Evolutionary conservation across 1,140 invertebrate species (phyloP), one percentile per base, ranked within the genome.

Genomic region (Neodiprion fabricii): DNA sequence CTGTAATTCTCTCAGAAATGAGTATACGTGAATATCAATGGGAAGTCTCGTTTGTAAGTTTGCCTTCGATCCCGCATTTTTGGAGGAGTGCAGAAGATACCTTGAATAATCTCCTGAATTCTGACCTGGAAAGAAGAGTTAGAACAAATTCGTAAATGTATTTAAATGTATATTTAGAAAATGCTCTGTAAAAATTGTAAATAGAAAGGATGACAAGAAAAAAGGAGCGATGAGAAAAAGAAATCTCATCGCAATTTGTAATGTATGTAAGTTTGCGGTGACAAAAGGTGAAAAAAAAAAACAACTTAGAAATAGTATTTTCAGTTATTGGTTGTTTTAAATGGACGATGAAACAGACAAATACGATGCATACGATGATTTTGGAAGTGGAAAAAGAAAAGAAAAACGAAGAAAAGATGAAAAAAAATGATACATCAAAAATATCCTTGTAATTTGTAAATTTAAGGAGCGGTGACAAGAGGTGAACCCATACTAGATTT

Each of bases 401-500:
- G 50, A 53, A 53, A 53, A 21, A 53, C n/a, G 50, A 53, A 53
- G 50, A 53, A 53, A 53, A 53, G 17, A 53, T 53, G 50, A 53
- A 53, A 1, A 11, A 53, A 53, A 53, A 53, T 21, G 17, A 21
- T 21, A 53, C 9, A 53, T 10, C 10, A 53, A 53, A 53, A 1
- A 10, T 53, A 53, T 53, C 50, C 50, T n/a, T 74, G 83, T 83
- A 81, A 85, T 77, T 84, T 85, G 79, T 85, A 83, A 74, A 84
- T 83, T 77, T 83, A 82, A 17, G 75, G 73, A 66, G 48, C 67
- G n/a, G 21, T 40, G 28, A 68, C 9, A 68, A 40, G 17, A 68
- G 67, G 21, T 68, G 67, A 40, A 68, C 10, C 67, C 78, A 83
- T 84, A 79, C 84, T 86, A 86, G 84, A 74, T 86, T 85, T 85